A percentile compares a stretch with the other conserved stretches of the same genome.
phyloP scores from a whole-genome alignment of 2,113 vertebrate species.

The Cinclus cinclus region DNA sequence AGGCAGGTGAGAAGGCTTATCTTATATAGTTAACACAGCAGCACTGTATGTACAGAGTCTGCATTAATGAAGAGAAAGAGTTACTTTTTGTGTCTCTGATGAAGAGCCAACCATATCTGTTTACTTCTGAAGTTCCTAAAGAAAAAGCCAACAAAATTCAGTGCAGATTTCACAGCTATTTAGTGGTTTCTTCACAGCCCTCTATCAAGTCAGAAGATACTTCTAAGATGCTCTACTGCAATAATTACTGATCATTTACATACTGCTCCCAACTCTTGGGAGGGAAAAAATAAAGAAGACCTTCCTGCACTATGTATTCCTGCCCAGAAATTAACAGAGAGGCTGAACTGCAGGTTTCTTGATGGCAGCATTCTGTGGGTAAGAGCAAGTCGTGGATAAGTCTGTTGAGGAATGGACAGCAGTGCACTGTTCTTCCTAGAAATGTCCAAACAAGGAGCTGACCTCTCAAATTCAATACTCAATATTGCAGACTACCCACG shows the following conservation, averaged over 20 bases:
- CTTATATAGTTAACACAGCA: not conserved
- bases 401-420: not conserved
- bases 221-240: not conserved
- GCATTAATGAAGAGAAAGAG: not conserved
- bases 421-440: not conserved
- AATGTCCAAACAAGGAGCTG: slow-evolving; percentile 58
- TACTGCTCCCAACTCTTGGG: not conserved
- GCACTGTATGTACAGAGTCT: not conserved
- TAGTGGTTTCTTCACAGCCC: not conserved
- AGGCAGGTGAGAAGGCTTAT: not conserved
- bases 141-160: not conserved
- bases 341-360: not conserved
- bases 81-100: not conserved
- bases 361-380: not conserved
- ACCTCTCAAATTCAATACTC: not conserved
- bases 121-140: not conserved
- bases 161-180: not conserved
- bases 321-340: not conserved
- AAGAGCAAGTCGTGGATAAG: not conserved
- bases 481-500: not conserved
- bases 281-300: rapidly evolving
- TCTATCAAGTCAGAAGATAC: not conserved
- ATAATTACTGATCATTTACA: not conserved
- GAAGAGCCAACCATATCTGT: not conserved
- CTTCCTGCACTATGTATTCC: not conserved